Evolutionary conservation across 2,888 invertebrate species (phyloP), one percentile per base, ranked within the genome.

Genomic region (Psylliodes chrysocephalus): DNA sequence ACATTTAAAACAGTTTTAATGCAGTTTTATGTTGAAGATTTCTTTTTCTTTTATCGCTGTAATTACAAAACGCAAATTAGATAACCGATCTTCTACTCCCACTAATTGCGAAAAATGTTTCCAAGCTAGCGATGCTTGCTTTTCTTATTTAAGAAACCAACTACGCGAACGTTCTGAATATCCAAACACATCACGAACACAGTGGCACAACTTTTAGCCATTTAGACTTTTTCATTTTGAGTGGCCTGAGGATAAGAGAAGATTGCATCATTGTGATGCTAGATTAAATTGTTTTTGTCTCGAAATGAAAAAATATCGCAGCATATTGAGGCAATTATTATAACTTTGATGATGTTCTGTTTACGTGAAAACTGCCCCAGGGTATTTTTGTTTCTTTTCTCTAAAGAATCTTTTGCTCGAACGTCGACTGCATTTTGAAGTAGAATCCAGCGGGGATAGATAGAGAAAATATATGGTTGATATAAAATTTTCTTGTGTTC

Each of bases 241-340:
- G 44, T 63, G 69, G 71, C 76, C 75, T 53, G 68, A 66, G 75
- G 77, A 75, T 75, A 76, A 76, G 70, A 67, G 73, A 72, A 79
- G 76, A 79, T 79, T 78, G 77, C 77, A 74, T 78, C 77, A 75
- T 78, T 77, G 73, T 75, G 75, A 76, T 75, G 78, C 73, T 73
- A 75, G 77, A 78, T 78, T 77, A 78, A 79, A 79, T 79, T 78
- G 78, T 78, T 78, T 78, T 77, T 75, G 72, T 75, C 74, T 71
- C 63, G 52, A 30, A 53, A 51, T 44, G 62, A 71, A 71, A 71
- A 72, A 63, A 71, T 71, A 69, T 65, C 67, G 65, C 62, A 60
- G 69, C 67, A 66, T 67, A 73, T 70, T 65, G 65, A 53, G 46
- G 64, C 69, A 71, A 69, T 70, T 69, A 71, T 67, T 66, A 64